Evolutionary conservation across 2,888 invertebrate genomes (phyloP), one percentile per base, ranked within the genome.

Genomic region (Terebella lapidaria): DNA sequence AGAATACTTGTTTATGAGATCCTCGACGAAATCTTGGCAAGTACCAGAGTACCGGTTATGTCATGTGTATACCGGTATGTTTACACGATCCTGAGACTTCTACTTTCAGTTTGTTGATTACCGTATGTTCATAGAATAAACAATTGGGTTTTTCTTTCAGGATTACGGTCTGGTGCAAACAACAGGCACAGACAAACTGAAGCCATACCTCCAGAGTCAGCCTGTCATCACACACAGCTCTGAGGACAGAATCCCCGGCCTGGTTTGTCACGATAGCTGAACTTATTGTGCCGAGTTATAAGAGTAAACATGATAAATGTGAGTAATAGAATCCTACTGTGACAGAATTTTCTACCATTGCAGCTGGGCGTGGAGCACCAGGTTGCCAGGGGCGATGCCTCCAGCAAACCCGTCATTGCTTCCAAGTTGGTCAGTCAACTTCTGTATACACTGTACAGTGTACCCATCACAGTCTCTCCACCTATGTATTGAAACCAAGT

Each of bases 361-460:
- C 51, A 59, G 61, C 76, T 78, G 73, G 78, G 78, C 28, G 69
- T 77, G 52, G 78, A 79, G 62, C 72, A 69, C 25, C 71, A 70
- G 46, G 62, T 68, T 22, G 61, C 71, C 10, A 70, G 75, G 28
- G 68, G 71, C 42, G 63, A 72, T 52, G 73, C 75, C 3, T 65
- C 74, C 15, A 68, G 72, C 58, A 72, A 71, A 67, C 76, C 79
- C 27, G 72, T 76, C 22, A 69, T 77, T 4, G 64, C 70, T 47
- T 64, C 72, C 29, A 56, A 35, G 42, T 35, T 10, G 42, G 42
- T 15, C n/a, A n/a, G n/a, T n/a, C n/a, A n/a, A n/a, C n/a, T n/a
- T n/a, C n/a, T n/a, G n/a, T n/a, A n/a, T n/a, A n/a, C n/a, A n/a
- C n/a, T n/a, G n/a, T n/a, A n/a, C n/a, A n/a, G n/a, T n/a, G n/a